Evolutionary conservation across 2,113 vertebrate species (phyloP).

Genomic region (Cathartes aura): DNA sequence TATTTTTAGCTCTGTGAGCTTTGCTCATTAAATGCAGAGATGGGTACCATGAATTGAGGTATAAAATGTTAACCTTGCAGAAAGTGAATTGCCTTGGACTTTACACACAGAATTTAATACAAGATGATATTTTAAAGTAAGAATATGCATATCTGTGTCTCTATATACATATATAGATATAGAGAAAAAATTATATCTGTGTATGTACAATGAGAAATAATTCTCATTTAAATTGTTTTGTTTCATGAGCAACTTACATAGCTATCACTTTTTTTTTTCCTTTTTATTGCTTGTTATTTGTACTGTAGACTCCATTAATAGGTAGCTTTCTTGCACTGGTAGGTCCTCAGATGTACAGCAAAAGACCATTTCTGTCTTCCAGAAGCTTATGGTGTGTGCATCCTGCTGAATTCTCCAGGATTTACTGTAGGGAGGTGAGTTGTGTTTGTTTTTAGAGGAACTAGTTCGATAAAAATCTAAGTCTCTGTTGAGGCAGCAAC

Average conservation of each 20-base stretch:
- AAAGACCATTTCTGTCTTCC: background rate
- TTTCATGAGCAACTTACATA: background rate
- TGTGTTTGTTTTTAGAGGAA: background rate
- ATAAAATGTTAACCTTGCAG: slow-evolving; percentile 7
- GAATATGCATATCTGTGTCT: background rate
- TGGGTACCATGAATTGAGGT: background rate
- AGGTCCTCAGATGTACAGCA: background rate
- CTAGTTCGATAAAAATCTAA: background rate
- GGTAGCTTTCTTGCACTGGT: background rate
- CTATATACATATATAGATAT: background rate
- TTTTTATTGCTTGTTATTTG: background rate
- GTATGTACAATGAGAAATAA: background rate
- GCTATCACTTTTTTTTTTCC: background rate
- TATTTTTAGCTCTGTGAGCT: background rate
- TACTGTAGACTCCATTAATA: background rate
- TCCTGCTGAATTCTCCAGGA: background rate
- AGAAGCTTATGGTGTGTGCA: background rate
- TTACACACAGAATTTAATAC: background rate
- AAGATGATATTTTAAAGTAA: background rate
- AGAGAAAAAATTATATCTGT: background rate
- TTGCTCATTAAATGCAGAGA: background rate
- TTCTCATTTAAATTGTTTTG: background rate
- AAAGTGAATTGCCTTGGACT: background rate
- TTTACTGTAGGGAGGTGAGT: background rate
- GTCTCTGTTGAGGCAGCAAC: background rate